Evolutionary conservation across 2,797 vertebrate species (phyloP).

Genomic region (Eulemur mongoz): DNA sequence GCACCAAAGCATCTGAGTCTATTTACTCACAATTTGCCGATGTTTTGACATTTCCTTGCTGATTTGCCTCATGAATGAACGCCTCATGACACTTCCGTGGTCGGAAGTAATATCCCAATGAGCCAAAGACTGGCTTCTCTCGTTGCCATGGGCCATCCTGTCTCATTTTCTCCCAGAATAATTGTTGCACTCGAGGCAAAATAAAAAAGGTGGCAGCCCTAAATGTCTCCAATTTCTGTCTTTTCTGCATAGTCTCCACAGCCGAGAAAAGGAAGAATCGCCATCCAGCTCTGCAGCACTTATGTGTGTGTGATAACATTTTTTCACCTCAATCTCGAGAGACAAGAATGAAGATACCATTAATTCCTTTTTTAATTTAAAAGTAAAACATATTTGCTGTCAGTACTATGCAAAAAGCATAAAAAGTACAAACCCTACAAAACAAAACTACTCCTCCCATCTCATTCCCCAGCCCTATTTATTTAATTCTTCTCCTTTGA

Average conservation of each 20-base stretch:
- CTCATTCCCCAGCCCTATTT: not conserved
- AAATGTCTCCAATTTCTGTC: slow-evolving; percentile 9
- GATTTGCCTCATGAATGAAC: slow-evolving; percentile 19
- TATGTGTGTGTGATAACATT: not conserved
- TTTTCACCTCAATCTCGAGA: not conserved
- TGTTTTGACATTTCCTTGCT: slow-evolving; percentile 67
- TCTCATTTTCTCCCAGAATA: slow-evolving; percentile 37
- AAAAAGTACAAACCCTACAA: not conserved
- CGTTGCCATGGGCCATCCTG: not conserved
- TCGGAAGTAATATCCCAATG: not conserved
- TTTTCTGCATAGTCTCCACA: not conserved
- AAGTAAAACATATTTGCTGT: not conserved
- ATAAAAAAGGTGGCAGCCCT: not conserved
- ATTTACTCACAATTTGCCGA: slow-evolving; percentile 67
- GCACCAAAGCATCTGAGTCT: slow-evolving; percentile 16
- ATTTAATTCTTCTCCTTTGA: not conserved
- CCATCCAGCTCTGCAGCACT: not conserved
- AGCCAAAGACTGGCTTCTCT: slow-evolving; percentile 52
- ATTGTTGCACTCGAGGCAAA: slow-evolving; percentile 34
- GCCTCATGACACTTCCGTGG: not conserved
- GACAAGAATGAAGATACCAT: not conserved
- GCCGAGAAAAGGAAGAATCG: not conserved
- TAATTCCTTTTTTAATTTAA: not conserved
- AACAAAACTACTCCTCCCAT: not conserved
- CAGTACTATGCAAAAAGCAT: not conserved